phyloP scores from a whole-genome alignment of 2,113 vertebrate genomes.

The Zingel zingel region DNA sequence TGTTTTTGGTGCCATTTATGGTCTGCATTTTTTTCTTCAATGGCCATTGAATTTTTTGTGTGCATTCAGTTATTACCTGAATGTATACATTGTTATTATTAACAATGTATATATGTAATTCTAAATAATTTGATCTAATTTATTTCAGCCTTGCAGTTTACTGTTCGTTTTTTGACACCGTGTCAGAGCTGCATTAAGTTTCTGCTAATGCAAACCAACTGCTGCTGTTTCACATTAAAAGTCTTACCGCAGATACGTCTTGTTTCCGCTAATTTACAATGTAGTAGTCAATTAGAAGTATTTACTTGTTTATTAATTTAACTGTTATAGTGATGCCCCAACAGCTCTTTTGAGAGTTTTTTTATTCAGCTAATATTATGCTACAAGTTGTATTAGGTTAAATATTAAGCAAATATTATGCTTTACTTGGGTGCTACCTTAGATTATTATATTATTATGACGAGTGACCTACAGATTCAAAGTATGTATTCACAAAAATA shows the following conservation, averaged over 20 bases:
- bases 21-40: not conserved
- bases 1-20: not conserved
- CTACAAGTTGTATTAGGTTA: not conserved
- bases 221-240: not conserved
- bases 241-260: not conserved
- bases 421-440: not conserved
- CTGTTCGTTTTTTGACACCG: not conserved
- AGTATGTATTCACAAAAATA: not conserved
- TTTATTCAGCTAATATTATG: not conserved
- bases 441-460: not conserved
- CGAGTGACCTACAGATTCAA: not conserved
- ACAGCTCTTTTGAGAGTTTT: not conserved
- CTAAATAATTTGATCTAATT: not conserved
- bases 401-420: not conserved
- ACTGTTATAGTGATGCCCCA: no score
- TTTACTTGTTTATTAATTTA: not conserved
- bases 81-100: no score
- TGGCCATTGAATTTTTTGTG: not conserved
- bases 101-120: not conserved
- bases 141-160: not conserved
- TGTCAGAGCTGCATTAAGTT: not conserved
- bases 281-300: not conserved
- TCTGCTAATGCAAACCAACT: not conserved
- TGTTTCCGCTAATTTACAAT: not conserved
- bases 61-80: not conserved